Percentiles rank a stretch among this genome's conserved stretches.
Conservation (phyloP, 2,797 vertebrate genomes). For the Ptychobarbus kaznakovi region DNA sequence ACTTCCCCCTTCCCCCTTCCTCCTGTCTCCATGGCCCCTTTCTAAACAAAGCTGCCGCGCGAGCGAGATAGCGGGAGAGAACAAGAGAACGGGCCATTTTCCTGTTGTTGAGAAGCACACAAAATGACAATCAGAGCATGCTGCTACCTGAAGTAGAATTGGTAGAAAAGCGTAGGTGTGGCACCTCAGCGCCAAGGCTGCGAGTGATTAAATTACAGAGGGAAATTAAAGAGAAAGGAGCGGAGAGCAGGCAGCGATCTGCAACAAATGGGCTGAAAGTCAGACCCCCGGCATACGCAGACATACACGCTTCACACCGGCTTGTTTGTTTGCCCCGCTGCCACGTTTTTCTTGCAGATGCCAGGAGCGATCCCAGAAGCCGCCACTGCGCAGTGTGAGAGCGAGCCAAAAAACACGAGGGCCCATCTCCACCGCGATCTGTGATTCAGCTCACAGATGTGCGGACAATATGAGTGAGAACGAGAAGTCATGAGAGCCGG, state of each 20-base stretch:
- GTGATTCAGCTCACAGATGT: conserved; percentile 53
- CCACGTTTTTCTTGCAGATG: conserved; percentile 32
- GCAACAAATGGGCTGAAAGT: conserved; percentile 25
- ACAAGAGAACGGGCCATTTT: conserved; percentile 9
- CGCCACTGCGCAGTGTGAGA: conserved; percentile 1
- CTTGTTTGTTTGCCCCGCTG: conserved; percentile 41
- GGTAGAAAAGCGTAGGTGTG: conserved; percentile 51
- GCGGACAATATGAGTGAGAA: conserved; percentile 51
- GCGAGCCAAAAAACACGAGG: conserved; percentile 15
- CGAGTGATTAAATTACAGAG: conserved; percentile 51
- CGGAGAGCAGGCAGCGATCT: conserved; percentile 32
- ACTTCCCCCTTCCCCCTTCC: neutral
- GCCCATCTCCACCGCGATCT: neutral
- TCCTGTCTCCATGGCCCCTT: conserved; percentile 71
- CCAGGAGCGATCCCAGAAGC: conserved; percentile 30
- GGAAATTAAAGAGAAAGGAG: conserved; percentile 35
- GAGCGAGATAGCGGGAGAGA: conserved; percentile 64
- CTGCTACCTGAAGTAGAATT: conserved; percentile 56
- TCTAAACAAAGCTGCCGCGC: conserved; percentile 83
- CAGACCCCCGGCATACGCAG: conserved; percentile 31
- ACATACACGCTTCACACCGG: conserved; percentile 8
- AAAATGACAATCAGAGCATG: conserved; percentile 49
- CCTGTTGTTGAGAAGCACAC: conserved; percentile 44
- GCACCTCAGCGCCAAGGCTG: conserved; percentile 46
- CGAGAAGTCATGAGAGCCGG: conserved; percentile 32